phyloP scores from a whole-genome alignment of 2,797 vertebrate species.

The Bovichtus variegatus region DNA sequence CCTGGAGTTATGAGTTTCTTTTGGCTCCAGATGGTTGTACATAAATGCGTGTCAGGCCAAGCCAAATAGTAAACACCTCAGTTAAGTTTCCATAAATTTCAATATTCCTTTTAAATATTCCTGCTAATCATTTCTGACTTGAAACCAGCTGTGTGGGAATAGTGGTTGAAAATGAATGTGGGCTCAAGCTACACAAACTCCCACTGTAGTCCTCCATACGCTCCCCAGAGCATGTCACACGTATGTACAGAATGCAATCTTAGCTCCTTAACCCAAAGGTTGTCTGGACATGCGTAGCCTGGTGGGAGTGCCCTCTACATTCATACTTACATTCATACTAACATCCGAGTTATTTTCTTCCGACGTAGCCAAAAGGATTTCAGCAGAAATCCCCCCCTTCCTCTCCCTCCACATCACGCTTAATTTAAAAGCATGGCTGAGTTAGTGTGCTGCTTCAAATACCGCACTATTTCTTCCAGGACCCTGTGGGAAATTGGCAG shows the following conservation, averaged over 20 bases:
- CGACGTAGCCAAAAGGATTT: conserved; percentile 73
- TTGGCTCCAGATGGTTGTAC: conserved; percentile 46
- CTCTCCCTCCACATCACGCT: conserved; percentile 78
- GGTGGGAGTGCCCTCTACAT: conserved; percentile 56
- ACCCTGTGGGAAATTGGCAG: conserved; percentile 85
- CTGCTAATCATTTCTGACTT: conserved; percentile 74
- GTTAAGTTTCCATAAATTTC: conserved; percentile 47
- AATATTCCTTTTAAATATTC: conserved; percentile 62
- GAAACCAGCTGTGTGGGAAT: conserved; percentile 75
- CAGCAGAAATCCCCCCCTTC: conserved; percentile 47
- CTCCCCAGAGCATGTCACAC: conserved; percentile 60
- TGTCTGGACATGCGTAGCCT: conserved; percentile 40
- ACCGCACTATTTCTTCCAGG: conserved; percentile 83
- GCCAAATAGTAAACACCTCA: conserved; percentile 58
- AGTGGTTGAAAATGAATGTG: conserved; percentile 67
- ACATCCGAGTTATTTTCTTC: conserved; percentile 78
- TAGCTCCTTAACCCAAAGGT: conserved; percentile 50
- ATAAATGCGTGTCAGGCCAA: conserved; percentile 52
- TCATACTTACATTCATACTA: conserved; percentile 65
- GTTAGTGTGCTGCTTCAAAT: conserved; percentile 85
- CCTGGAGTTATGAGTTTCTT: conserved; percentile 9
- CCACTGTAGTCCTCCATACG: conserved; percentile 48
- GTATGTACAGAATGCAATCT: conserved; percentile 43
- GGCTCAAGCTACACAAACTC: conserved; percentile 64
- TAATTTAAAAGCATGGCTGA: conserved; percentile 88